Conservation (phyloP, 2,113 vertebrate species). For the Leptobrachium ailaonicum region DNA sequence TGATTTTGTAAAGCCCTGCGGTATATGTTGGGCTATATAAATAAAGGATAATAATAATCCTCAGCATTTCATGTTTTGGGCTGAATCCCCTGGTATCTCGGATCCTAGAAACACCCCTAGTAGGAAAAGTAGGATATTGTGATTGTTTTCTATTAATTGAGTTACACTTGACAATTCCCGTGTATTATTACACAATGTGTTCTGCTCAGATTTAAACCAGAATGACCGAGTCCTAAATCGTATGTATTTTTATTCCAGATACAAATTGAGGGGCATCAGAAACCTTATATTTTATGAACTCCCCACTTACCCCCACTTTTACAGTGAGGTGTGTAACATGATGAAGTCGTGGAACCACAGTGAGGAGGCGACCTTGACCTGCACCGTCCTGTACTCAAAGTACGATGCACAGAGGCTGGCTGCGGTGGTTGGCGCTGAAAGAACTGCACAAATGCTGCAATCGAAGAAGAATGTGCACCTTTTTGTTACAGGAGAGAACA, state of each 20-base stretch:
- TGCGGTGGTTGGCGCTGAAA: conserved; percentile 79
- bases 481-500: conserved; percentile 87
- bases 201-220: too few species aligned
- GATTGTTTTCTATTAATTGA: too few species aligned
- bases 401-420: conserved; percentile 87
- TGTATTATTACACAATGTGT: too few species aligned
- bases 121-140: too few species aligned
- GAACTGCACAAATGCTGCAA: conserved; percentile 91
- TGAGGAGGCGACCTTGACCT: conserved; percentile 87
- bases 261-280: conserved; percentile 86
- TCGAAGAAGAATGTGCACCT: conserved; percentile 89
- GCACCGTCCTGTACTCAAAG: conserved; percentile 86
- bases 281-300: conserved; percentile 94
- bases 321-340: conserved; percentile 96
- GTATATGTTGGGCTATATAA: too few species aligned
- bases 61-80: too few species aligned
- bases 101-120: too few species aligned
- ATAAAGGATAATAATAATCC: too few species aligned
- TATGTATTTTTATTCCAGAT: conserved; percentile 65
- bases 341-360: conserved; percentile 72
- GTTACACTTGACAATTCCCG: too few species aligned
- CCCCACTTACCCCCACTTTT: conserved; percentile 91
- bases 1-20: too few species aligned
- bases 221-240: too few species aligned
- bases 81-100: too few species aligned